Conservation (phyloP, 2,113 vertebrate species). For the Peucedramus taeniatus region DNA sequence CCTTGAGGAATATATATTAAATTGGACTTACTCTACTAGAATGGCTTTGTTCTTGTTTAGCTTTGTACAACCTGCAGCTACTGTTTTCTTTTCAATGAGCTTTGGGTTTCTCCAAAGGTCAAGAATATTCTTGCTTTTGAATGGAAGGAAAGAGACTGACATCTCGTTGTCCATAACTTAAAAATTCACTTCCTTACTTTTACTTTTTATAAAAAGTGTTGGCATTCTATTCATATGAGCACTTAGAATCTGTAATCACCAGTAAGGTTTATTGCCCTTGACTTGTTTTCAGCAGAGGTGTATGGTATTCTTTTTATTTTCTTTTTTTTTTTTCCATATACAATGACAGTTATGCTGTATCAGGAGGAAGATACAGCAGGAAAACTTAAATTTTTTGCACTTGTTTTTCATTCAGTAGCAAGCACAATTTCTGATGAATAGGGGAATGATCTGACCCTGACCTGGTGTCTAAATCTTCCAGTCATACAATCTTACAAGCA, state of each 20-base stretch:
- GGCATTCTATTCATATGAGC: not conserved
- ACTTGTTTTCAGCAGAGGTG: not conserved
- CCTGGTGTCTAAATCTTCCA: not conserved
- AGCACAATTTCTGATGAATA: not conserved
- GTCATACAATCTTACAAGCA: not conserved
- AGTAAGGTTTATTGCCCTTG: not conserved
- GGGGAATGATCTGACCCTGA: not conserved
- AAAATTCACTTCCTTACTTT: not conserved
- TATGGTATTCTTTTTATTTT: not conserved
- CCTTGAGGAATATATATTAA: not conserved
- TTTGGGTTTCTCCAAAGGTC: slow-evolving; percentile 7
- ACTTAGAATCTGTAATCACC: not conserved
- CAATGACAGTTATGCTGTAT: not conserved
- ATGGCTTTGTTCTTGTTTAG: not conserved
- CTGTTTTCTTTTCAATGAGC: not conserved
- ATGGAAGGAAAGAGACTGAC: not conserved
- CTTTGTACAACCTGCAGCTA: slow-evolving; percentile 5
- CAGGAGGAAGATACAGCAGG: not conserved
- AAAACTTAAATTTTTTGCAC: not conserved
- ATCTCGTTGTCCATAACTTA: not conserved
- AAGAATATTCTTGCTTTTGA: slow-evolving; percentile 14
- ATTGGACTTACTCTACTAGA: not conserved
- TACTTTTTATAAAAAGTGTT: not conserved
- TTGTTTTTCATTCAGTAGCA: not conserved
- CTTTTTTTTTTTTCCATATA: not conserved